Evolutionary conservation across 2,888 invertebrate species (phyloP), one percentile per base, ranked within the genome.

Genomic region (Seladonia tumulorum): DNA sequence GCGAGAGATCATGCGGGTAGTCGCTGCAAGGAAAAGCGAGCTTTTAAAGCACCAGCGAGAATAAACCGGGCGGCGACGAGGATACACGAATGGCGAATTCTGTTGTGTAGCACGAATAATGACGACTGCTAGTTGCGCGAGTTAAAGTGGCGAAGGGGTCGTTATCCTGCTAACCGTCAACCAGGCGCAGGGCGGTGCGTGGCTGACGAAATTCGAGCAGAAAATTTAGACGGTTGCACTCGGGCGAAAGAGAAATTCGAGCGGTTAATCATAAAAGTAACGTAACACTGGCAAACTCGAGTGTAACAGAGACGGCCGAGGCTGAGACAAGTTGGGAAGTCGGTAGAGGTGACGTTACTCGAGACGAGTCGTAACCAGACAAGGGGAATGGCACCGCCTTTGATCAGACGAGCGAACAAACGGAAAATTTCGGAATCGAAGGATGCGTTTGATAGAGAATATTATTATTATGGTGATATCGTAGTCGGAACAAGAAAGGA

Each of bases 21-120:
- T 79, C 79, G 39, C 73, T 5, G 47, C 39, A 29, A 57, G 53
- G 45, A 35, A 45, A 14, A 35, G 66, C 39, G 82, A 57, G 18
- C 76, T 49, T 63, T 66, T 66, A 42, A 83, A 71, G 72, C 53
- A 39, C 18, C 35, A n/a, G 53, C 57, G 66, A 60, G 79, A 83
- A 85, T 78, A 83, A 83, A 85, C 45, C 25, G 53, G 18, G 5
- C 49, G n/a, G 45, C 60, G 75, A 66, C 45, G 45, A 22, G 53
- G 63, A 71, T 25, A 63, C 84, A 35, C 18, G 77, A 77, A 77
- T 68, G 77, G 70, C 22, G 53, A 29, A 29, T 63, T 63, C 16
- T 35, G 66, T 78, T 75, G 66, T 71, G 39, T 45, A 76, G 57
- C 25, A 74, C 18, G 60, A 70, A 63, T 74, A 71, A 76, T 45